Base-by-base conservation (phyloP, 2,113 vertebrate species). In the Catharus bicknelli region DNA sequence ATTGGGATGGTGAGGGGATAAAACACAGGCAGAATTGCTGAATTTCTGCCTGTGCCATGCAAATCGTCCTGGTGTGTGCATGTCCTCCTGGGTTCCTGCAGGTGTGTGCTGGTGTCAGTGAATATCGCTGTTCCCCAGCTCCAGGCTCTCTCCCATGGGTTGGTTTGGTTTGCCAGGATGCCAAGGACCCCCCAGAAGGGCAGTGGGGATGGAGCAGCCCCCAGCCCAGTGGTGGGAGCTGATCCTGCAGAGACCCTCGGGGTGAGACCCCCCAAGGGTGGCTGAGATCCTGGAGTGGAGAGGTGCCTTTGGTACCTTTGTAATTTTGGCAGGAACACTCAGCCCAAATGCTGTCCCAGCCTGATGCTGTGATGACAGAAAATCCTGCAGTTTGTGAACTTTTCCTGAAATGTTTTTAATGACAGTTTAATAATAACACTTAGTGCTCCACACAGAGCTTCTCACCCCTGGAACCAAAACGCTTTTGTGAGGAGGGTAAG, bases 391-490 rank as follows among this genome's bases (percentile, higher is more conserved):
- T 14, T 59, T 22, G 36, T 89, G 80, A 95, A 69, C 92, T 96
- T 95, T 34, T 38, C 83, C 84, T 76, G 90, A 95, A 94, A 90
- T 12, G 86, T 91, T 85, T 93, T 94, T 94, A 93, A 83, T 90
- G 86, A 79, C 92, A 85, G 74, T 75, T 92, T 93, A 95, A 96
- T 95, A 94, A 84, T 8, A 95, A 89, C 90, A 50, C 88, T 93
- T n/a, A 92, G 74, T 1, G 4, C 90, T 75, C 4, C 20, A 50
- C 82, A 42, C 95, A 66, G 90, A 90, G 86, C 80, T 93, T n/a
- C 89, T 92, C 92, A 13, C 89, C 90, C 86, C 89, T 84, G 86
- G 94, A 92, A 78, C 69, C 3, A 3, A 68, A 93, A 67, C 0
- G 88, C 77, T 92, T 86, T 72, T 2, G 45, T 7, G 58, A 16